phyloP scores from a whole-genome alignment of 2,797 vertebrate species.

The Oreonectes daqikongensis region DNA sequence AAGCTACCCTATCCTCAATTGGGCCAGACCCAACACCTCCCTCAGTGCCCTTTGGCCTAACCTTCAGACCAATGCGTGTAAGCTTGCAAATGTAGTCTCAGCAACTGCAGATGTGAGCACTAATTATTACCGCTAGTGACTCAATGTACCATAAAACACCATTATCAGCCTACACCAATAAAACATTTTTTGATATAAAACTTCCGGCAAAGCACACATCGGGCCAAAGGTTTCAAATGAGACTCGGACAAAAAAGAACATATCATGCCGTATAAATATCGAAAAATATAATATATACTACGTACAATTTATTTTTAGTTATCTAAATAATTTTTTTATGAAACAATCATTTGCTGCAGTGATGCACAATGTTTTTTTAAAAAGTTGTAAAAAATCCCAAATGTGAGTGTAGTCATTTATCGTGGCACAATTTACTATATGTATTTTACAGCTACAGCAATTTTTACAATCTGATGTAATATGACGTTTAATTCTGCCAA shows the following conservation, averaged over 20 bases:
- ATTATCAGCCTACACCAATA: conserved; percentile 7
- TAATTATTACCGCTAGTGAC: conserved; percentile 26
- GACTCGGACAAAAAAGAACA: not conserved
- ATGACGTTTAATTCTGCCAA: too few species aligned
- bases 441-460: too few species aligned
- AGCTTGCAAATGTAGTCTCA: conserved; percentile 11
- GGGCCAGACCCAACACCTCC: conserved; percentile 16
- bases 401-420: too few species aligned
- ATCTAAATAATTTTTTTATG: too few species aligned
- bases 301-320: too few species aligned
- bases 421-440: too few species aligned
- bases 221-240: not conserved
- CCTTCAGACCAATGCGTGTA: conserved; percentile 24
- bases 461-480: too few species aligned
- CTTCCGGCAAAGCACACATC: not conserved
- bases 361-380: too few species aligned
- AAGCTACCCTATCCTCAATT: conserved; percentile 31
- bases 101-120: conserved; percentile 2
- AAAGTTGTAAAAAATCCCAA: too few species aligned
- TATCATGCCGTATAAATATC: too few species aligned
- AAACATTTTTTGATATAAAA: not conserved
- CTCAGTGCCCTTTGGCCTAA: conserved; percentile 41
- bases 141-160: conserved; percentile 23
- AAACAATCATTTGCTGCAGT: too few species aligned
- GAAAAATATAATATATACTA: too few species aligned